Conservation (phyloP, 2,797 vertebrate genomes). For the Betta splendens region DNA sequence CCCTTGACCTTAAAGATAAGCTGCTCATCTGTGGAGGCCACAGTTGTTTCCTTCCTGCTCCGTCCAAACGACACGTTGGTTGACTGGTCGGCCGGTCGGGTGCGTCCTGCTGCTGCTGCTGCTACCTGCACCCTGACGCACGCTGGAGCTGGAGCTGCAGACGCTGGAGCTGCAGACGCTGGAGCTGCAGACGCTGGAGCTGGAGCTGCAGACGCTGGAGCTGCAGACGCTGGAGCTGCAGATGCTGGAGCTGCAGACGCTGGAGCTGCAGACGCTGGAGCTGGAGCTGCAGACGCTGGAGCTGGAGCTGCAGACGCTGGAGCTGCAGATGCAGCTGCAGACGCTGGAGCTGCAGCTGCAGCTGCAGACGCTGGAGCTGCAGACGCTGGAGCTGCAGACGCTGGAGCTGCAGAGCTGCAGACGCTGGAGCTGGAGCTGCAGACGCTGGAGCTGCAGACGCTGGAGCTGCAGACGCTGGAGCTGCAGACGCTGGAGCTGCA, state of each 20-base stretch:
- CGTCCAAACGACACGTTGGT: slow-evolving; percentile 66
- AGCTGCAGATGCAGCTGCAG: slow-evolving; percentile 72
- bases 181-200: slow-evolving; percentile 67
- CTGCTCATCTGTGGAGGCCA: slow-evolving; percentile 46
- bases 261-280: slow-evolving; percentile 68
- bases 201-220: too few relatives aligned
- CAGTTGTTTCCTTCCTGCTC: slow-evolving; percentile 65
- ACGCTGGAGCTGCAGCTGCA: slow-evolving; percentile 64
- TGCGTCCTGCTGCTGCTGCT: slow-evolving; percentile 72
- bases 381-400: slow-evolving; percentile 71
- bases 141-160: slow-evolving; percentile 57
- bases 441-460: slow-evolving; percentile 71
- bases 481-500: slow-evolving; percentile 67
- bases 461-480: slow-evolving; percentile 68
- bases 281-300: slow-evolving; percentile 67
- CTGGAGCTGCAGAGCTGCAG: slow-evolving; percentile 47
- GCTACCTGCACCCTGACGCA: slow-evolving; percentile 71
- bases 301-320: slow-evolving; percentile 69
- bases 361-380: slow-evolving; percentile 67
- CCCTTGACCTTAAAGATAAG: slow-evolving; percentile 36
- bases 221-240: slow-evolving; percentile 68
- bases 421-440: slow-evolving; percentile 65
- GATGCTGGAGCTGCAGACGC: slow-evolving; percentile 71
- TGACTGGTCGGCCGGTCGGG: slow-evolving; percentile 66
- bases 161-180: slow-evolving; percentile 70